These are phyloP conservation scores for Poicephalus meyeri DNA, from an alignment of 2,113 vertebrate species.

Conservation along the genomic window DNA sequence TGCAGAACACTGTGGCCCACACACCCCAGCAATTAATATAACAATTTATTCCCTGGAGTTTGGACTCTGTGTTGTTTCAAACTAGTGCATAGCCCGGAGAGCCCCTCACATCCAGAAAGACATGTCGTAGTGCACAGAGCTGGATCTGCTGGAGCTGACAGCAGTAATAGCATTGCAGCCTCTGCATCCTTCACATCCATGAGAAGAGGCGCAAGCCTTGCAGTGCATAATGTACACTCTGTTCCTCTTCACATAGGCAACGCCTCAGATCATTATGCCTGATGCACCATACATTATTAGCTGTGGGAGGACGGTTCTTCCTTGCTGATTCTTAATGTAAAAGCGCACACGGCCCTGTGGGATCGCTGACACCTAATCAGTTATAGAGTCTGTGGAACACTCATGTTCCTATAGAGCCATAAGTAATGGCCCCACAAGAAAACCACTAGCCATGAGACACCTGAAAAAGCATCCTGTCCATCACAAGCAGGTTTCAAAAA, in stretches of 20 bases:
- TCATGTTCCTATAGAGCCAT: background rate
- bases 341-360: fast-evolving
- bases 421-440: background rate
- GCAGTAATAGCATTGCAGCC: background rate
- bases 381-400: background rate
- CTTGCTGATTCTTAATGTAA: background rate
- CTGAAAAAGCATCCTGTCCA: background rate
- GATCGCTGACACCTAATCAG: background rate
- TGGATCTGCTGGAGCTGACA: background rate
- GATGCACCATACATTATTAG: background rate
- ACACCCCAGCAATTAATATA: background rate
- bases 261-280: background rate
- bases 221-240: fast-evolving
- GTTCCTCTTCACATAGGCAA: background rate
- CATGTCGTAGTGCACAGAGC: fast-evolving
- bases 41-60: background rate
- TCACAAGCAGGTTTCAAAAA: background rate
- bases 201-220: fast-evolving
- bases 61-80: background rate
- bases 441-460: background rate
- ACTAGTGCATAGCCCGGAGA: background rate
- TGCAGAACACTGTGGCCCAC: background rate
- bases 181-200: background rate
- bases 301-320: background rate
- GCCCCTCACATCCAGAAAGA: background rate